Conservation (phyloP, 2,797 vertebrate genomes). For the Eulemur coronatus region DNA sequence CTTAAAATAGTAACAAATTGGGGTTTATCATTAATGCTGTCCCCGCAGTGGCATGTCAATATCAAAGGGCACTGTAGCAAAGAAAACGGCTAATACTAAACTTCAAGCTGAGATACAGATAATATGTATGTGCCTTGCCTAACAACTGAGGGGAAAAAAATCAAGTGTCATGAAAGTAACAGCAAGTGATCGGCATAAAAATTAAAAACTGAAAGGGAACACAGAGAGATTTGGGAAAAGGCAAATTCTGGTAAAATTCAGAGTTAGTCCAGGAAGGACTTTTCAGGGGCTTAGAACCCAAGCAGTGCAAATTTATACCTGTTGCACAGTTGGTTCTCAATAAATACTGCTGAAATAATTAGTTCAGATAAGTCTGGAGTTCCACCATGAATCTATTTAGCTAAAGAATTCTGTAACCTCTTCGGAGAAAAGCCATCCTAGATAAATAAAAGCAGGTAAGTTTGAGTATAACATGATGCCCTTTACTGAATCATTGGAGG, state of each 20-base stretch:
- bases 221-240: background rate
- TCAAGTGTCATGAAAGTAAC: background rate
- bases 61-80: slow-evolving; percentile 54
- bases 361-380: background rate
- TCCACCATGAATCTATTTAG: background rate
- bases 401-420: background rate
- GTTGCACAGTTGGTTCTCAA: background rate
- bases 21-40: slow-evolving; percentile 52
- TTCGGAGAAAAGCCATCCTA: background rate
- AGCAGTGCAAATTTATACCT: background rate
- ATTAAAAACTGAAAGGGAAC: slow-evolving; percentile 24
- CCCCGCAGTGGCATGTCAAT: slow-evolving; percentile 26
- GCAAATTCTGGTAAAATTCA: slow-evolving; percentile 18
- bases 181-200: background rate
- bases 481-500: background rate
- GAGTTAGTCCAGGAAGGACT: background rate
- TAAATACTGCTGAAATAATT: background rate
- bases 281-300: background rate
- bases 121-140: background rate
- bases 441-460: background rate
- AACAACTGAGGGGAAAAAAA: background rate
- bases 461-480: background rate
- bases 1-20: slow-evolving; percentile 62
- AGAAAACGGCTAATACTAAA: slow-evolving; percentile 51
- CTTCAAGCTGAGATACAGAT: slow-evolving; percentile 46